Conservation (phyloP, 2,113 vertebrate genomes). For the Poeciliopsis turrubarensis region DNA sequence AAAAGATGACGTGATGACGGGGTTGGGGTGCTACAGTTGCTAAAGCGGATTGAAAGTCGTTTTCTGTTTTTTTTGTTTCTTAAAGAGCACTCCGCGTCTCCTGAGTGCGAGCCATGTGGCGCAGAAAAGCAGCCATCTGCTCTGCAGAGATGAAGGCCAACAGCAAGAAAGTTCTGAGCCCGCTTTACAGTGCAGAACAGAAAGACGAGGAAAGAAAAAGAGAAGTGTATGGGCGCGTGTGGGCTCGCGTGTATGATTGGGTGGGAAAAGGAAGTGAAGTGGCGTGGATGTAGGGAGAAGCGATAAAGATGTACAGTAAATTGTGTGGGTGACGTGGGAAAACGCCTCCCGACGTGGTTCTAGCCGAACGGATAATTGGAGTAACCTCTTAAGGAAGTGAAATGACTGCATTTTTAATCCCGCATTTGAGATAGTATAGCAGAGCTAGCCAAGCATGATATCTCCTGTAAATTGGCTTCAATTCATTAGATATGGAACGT, state of each 20-base stretch:
- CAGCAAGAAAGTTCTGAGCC: constrained; percentile 37
- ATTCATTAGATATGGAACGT: constrained; percentile 43
- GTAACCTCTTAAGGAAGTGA: constrained; percentile 52
- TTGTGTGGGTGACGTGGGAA: constrained; percentile 11
- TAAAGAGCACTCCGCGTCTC: constrained; percentile 69
- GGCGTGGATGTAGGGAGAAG: constrained; percentile 2
- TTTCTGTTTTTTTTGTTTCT: constrained; percentile 72
- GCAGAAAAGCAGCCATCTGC: constrained; percentile 75
- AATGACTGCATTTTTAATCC: constrained; percentile 60
- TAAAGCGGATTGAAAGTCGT: constrained; percentile 74
- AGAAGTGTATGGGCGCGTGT: background rate
- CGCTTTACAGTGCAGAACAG: constrained; percentile 37
- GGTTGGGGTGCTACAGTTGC: constrained; percentile 61
- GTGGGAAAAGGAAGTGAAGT: constrained; percentile 26
- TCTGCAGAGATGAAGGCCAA: constrained; percentile 63
- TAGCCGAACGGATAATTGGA: constrained; percentile 52
- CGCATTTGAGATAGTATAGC: constrained; percentile 44
- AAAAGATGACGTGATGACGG: constrained; percentile 32
- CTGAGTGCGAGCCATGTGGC: constrained; percentile 69
- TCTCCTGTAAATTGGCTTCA: constrained; percentile 60
- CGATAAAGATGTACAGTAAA: constrained; percentile 28
- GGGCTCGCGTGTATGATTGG: background rate
- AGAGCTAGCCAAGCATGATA: constrained; percentile 47
- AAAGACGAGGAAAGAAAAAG: background rate
- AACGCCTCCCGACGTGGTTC: constrained; percentile 21